A percentile compares a stretch with the other conserved stretches of the same genome.
These are phyloP conservation scores for Cyanocitta stelleri DNA, from an alignment of 2,113 vertebrate genomes.

Conservation along the genomic window DNA sequence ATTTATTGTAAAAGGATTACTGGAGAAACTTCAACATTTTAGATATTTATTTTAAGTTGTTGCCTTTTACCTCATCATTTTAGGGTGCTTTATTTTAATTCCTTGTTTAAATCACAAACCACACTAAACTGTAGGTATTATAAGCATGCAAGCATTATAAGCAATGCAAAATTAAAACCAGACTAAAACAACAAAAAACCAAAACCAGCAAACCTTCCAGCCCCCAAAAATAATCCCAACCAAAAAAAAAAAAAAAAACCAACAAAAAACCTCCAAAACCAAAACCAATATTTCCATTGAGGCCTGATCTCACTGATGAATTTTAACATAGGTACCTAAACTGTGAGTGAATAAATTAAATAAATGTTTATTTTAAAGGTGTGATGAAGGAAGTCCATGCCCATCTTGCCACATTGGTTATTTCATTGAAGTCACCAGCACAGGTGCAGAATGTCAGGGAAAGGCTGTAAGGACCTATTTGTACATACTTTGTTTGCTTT, in stretches of 20 bases:
- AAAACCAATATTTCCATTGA: neutral
- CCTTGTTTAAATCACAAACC: neutral
- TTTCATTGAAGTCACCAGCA: neutral
- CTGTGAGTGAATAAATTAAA: neutral
- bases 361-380: neutral
- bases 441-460: neutral
- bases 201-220: neutral
- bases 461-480: neutral
- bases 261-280: neutral
- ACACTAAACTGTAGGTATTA: neutral
- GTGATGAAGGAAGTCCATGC: neutral
- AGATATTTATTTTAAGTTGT: neutral
- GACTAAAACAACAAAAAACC: neutral
- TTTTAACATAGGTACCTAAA: neutral
- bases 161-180: neutral
- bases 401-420: neutral
- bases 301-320: neutral
- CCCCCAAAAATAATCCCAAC: accelerated
- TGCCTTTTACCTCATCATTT: neutral
- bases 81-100: neutral
- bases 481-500: neutral
- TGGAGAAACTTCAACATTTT: neutral
- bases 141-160: neutral
- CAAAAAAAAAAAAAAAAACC: neutral
- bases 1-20: neutral